A percentile compares a stretch with the other conserved stretches of the same genome.
Evolutionary conservation across 1,140 invertebrate genomes (phyloP).

Genomic region (Pachyrhynchus sulphureomaculatus): DNA sequence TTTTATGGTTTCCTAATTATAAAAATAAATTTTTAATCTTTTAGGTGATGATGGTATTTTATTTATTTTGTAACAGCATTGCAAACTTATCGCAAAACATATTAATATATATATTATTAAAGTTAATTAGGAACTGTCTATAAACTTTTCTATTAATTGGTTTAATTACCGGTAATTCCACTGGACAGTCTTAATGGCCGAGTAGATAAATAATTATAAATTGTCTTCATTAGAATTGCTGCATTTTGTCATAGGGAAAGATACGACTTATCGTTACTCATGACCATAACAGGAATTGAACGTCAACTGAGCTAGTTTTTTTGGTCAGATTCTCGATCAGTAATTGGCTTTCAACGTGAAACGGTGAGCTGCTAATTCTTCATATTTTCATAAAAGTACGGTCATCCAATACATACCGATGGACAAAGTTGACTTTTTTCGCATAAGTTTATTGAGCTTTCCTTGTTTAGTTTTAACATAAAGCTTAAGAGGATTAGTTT

Average conservation of each 20-base stretch:
- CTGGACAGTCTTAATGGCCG: slow-evolving; percentile 31
- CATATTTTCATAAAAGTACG: slow-evolving; percentile 36
- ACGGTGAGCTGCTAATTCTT: slow-evolving; percentile 34
- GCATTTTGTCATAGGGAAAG: slow-evolving; percentile 39
- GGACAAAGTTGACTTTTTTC: not conserved
- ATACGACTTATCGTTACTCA: slow-evolving; percentile 32
- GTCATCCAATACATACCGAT: slow-evolving; percentile 29
- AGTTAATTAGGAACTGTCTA: slow-evolving; percentile 34
- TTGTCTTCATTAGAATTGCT: slow-evolving; percentile 40
- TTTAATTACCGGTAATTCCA: slow-evolving; percentile 39
- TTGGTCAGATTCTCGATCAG: slow-evolving; percentile 31
- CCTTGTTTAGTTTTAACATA: slow-evolving; percentile 16
- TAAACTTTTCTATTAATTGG: slow-evolving; percentile 42
- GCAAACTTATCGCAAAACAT: slow-evolving; percentile 13
- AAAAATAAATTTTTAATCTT: slow-evolving; percentile 11
- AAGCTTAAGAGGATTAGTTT: slow-evolving; percentile 14
- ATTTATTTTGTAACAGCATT: slow-evolving; percentile 22
- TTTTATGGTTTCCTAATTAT: not conserved
- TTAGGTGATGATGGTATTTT: slow-evolving; percentile 27
- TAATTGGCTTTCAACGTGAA: slow-evolving; percentile 35
- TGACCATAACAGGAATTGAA: slow-evolving; percentile 37
- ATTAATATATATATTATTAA: slow-evolving; percentile 34
- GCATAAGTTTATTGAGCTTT: slow-evolving; percentile 8
- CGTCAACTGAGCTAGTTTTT: slow-evolving; percentile 33
- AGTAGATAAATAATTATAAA: slow-evolving; percentile 38